These are phyloP conservation scores for Lobophora halterata DNA, from an alignment of 2,888 invertebrate species.

Conservation along the genomic window DNA sequence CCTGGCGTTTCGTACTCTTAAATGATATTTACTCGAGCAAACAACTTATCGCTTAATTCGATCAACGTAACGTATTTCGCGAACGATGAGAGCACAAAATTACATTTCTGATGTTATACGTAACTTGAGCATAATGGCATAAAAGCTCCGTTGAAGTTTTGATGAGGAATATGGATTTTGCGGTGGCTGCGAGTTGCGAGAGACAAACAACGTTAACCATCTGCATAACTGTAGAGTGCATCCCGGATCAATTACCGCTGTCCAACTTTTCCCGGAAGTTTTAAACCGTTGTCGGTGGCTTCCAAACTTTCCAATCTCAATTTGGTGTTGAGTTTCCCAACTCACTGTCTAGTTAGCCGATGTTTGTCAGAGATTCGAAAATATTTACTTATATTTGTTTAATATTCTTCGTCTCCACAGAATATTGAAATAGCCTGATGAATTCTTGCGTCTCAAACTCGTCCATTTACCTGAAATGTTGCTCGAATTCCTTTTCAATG, in stretches of 20 bases:
- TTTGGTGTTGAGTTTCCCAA: constrained; percentile 45
- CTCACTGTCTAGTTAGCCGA: constrained; percentile 26
- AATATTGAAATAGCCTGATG: constrained; percentile 2
- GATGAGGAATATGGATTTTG: constrained; percentile 27
- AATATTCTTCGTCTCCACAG: no score
- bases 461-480: constrained; percentile 27
- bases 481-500: constrained; percentile 20
- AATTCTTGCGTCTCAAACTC: constrained; percentile 18
- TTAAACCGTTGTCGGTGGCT: constrained; percentile 45
- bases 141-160: constrained; percentile 29
- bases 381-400: constrained; percentile 6
- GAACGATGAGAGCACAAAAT: constrained; percentile 7
- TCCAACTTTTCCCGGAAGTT: constrained; percentile 47
- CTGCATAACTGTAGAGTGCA: constrained; percentile 47
- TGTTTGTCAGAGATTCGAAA: constrained; percentile 35
- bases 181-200: constrained; percentile 25
- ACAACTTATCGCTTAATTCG: constrained; percentile 7
- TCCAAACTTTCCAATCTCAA: constrained; percentile 48
- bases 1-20: background rate
- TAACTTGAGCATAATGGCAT: constrained; percentile 14
- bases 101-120: constrained; percentile 6
- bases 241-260: constrained; percentile 51
- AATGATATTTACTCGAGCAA: constrained; percentile 6
- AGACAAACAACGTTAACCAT: constrained; percentile 44
- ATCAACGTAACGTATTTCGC: constrained; percentile 8